Evolutionary conservation across 2,113 vertebrate species (phyloP), one percentile per base, ranked within the genome.

Genomic region (Guaruba guarouba): DNA sequence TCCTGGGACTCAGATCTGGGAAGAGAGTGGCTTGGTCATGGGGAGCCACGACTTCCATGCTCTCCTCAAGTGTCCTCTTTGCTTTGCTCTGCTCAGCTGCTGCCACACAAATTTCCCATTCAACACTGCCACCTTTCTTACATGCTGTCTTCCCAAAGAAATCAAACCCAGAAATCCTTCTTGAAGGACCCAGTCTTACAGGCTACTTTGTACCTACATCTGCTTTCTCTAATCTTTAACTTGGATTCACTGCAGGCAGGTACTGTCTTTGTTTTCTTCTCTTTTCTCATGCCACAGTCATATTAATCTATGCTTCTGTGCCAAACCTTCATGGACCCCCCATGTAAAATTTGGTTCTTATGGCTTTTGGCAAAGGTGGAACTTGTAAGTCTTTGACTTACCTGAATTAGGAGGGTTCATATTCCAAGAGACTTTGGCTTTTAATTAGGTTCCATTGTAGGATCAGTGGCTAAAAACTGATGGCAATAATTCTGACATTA

Each of bases 311-410:
- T 22, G 24, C 7, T 77, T 86, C 62, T 8, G 27, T 10, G 16
- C 41, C 69, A 86, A 31, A 11, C 27, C 23, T 12, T 25, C 7
- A 1, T 0, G 2, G 39, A 35, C 2, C 7, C 6, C 10, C 13
- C n/a, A 10, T 20, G 27, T 22, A 12, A 6, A 24, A 11, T 0
- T 1, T 9, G 10, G 5, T 13, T 27, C 4, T 66, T 43, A 9
- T 1, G 27, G 24, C 22, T 71, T 71, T 20, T 43, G 63, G 9
- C 10, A 68, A 31, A 43, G 3, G 4, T 1, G 14, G 6, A 33
- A 17, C 23, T n/a, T 73, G 39, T 48, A 74, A 33, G 62, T n/a
- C 28, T 46, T 74, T 9, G 19, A 25, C 12, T 41, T n/a, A 2
- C 1, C 79, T 44, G 17, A 85, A 48, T 4, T 10, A n/a, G 25